A percentile compares a stretch with the other conserved stretches of the same genome.
These are phyloP conservation scores for Columba livia DNA, from an alignment of 2,113 vertebrate genomes.

Conservation along the genomic window DNA sequence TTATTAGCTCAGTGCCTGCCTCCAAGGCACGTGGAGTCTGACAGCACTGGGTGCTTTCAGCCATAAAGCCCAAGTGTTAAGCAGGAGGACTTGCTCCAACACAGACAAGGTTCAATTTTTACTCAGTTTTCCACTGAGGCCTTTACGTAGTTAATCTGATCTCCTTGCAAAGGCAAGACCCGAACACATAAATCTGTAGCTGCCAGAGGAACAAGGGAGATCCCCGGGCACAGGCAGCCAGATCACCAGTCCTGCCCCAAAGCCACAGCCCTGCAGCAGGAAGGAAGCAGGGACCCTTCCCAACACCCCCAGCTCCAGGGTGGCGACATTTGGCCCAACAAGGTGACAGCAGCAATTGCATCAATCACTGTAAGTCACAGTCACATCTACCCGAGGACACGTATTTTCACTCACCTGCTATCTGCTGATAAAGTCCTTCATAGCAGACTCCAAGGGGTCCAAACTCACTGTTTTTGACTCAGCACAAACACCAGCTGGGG, in stretches of 20 bases:
- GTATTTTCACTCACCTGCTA: not conserved
- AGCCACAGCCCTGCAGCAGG: not conserved
- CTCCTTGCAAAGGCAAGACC: not conserved
- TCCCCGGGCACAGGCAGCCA: not conserved
- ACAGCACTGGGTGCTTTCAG: not conserved
- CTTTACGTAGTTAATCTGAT: not conserved
- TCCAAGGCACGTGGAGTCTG: not conserved
- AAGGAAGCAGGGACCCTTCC: not conserved
- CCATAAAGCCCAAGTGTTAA: not conserved
- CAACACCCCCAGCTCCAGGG: not conserved
- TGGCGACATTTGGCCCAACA: rapidly evolving
- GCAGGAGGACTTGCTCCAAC: not conserved
- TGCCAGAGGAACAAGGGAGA: not conserved
- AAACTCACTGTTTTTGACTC: not conserved
- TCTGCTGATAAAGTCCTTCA: not conserved
- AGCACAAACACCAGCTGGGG: not conserved
- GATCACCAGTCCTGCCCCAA: not conserved
- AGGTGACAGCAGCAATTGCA: not conserved
- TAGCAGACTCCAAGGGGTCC: not conserved
- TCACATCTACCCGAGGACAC: rapidly evolving
- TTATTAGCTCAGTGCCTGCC: not conserved
- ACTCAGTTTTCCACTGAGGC: not conserved
- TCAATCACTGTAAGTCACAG: not conserved
- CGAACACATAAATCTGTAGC: rapidly evolving
- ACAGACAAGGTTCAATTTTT: not conserved